phyloP scores from a whole-genome alignment of 1,140 invertebrate species.

The Reticulitermes speratus region DNA sequence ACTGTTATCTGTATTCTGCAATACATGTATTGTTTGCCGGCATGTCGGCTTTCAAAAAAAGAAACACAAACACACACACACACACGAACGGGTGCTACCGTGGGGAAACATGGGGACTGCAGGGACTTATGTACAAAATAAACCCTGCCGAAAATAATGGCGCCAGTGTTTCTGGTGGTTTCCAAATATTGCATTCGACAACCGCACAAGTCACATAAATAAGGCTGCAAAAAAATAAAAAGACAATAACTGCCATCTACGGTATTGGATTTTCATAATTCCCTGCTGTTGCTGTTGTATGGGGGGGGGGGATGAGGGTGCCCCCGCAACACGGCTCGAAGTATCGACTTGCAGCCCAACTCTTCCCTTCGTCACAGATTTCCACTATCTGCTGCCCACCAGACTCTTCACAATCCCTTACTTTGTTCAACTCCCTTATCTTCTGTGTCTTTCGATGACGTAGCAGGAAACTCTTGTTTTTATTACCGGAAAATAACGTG shows the following conservation, averaged over 20 bases:
- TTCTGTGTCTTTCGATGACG: neutral
- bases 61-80: neutral
- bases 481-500: neutral
- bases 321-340: neutral
- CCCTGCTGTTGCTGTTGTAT: neutral
- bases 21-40: neutral
- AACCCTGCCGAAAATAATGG: slow-evolving; percentile 5
- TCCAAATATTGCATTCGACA: slow-evolving; percentile 32
- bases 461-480: neutral
- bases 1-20: neutral
- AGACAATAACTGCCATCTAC: slow-evolving; percentile 29
- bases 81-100: neutral
- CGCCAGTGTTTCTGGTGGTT: slow-evolving; percentile 20
- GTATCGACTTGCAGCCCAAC: slow-evolving; percentile 2
- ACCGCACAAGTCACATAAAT: slow-evolving; percentile 31
- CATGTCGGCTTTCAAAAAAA: neutral
- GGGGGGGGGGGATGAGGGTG: neutral
- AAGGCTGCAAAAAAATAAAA: slow-evolving; percentile 12
- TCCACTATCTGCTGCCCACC: neutral
- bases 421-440: neutral
- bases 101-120: neutral
- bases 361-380: neutral
- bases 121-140: neutral
- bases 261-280: slow-evolving; percentile 32
- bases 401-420: neutral